Conservation (phyloP, 2,888 invertebrate species). For the Pasiphila rectangulata region DNA sequence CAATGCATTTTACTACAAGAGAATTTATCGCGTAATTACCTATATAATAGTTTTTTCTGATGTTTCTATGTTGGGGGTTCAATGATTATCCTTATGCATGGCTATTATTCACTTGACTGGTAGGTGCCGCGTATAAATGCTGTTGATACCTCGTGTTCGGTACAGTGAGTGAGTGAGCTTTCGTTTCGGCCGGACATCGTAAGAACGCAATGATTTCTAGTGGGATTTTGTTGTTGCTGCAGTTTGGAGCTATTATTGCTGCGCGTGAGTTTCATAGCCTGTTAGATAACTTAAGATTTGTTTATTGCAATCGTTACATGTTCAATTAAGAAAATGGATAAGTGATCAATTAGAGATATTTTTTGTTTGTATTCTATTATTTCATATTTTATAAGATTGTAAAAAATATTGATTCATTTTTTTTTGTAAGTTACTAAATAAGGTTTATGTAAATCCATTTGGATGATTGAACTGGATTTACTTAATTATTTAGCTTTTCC, state of each 20-base stretch:
- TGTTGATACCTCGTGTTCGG: conserved; percentile 13
- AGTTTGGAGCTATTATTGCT: conserved; percentile 38
- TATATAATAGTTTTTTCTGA: conserved; percentile 1
- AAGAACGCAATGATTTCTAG: conserved; percentile 39
- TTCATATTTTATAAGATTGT: too few species aligned
- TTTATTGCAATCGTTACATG: too few species aligned
- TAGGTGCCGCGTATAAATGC: conserved; percentile 22
- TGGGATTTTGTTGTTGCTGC: conserved; percentile 37
- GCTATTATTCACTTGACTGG: neutral
- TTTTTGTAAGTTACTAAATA: too few species aligned
- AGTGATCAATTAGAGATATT: too few species aligned
- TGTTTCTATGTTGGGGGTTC: conserved; percentile 1
- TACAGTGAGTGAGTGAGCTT: conserved; percentile 42
- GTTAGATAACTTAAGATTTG: too few species aligned
- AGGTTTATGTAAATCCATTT: too few species aligned
- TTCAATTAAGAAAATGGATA: too few species aligned
- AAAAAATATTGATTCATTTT: too few species aligned
- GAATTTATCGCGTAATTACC: neutral
- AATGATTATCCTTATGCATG: conserved; percentile 12
- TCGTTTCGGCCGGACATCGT: conserved; percentile 33
- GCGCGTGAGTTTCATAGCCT: conserved; percentile 56
- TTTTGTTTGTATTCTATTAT: too few species aligned
- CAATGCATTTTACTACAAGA: neutral
- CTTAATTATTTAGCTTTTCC: too few species aligned
- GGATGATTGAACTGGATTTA: too few species aligned